A percentile compares a stretch with the other conserved stretches of the same genome.
These are phyloP conservation scores for Poeciliopsis prolifica DNA, from an alignment of 2,113 vertebrate species.

Conservation along the genomic window DNA sequence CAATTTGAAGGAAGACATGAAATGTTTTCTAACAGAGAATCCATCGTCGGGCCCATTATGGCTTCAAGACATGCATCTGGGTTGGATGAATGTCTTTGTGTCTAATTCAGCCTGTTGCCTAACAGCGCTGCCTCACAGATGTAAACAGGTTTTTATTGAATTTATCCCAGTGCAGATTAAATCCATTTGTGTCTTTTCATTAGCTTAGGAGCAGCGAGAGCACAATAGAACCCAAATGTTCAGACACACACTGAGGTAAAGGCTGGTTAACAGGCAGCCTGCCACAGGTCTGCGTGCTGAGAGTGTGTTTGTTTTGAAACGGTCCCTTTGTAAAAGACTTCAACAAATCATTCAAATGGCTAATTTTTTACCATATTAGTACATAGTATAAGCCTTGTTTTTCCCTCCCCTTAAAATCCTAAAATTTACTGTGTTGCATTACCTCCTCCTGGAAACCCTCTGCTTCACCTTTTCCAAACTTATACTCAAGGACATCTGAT, in stretches of 20 bases:
- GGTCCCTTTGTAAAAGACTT: constrained; percentile 39
- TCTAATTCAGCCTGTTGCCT: constrained; percentile 69
- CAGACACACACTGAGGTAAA: constrained; percentile 34
- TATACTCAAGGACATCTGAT: constrained; percentile 45
- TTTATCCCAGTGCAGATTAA: constrained; percentile 68
- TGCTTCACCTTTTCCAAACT: constrained; percentile 60
- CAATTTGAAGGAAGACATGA: constrained; percentile 53
- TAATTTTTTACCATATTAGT: constrained; percentile 72
- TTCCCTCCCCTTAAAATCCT: constrained; percentile 32
- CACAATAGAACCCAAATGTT: constrained; percentile 22
- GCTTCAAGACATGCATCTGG: constrained; percentile 74
- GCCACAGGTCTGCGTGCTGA: constrained; percentile 49
- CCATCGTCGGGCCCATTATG: constrained; percentile 40
- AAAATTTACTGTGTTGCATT: constrained; percentile 53
- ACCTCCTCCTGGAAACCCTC: constrained; percentile 60
- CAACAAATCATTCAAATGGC: constrained; percentile 57
- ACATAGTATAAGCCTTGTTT: constrained; percentile 50
- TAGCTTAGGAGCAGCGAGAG: constrained; percentile 51
- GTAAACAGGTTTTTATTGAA: constrained; percentile 75
- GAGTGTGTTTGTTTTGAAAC: constrained; percentile 49
- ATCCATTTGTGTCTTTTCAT: constrained; percentile 72
- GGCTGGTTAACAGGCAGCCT: constrained; percentile 21
- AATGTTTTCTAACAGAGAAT: constrained; percentile 46
- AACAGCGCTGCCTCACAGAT: constrained; percentile 59
- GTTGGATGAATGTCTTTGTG: constrained; percentile 63